These are phyloP conservation scores for Kradibia gibbosae DNA, from an alignment of 1,140 invertebrate species.

Conservation along the genomic window DNA sequence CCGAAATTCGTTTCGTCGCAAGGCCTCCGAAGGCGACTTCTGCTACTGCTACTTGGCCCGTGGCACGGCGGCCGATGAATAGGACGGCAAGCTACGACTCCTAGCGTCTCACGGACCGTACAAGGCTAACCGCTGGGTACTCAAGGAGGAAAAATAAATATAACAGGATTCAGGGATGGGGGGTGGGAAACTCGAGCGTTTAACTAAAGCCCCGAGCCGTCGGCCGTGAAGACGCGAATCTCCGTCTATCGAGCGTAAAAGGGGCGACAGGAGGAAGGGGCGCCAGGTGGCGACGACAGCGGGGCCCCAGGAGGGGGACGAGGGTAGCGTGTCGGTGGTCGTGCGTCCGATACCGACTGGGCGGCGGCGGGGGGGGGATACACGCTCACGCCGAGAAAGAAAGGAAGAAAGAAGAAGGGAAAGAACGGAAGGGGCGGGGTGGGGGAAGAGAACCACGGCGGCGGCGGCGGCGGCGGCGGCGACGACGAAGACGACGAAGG, in stretches of 20 bases:
- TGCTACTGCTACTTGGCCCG: too few species aligned
- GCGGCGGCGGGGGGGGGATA: background rate
- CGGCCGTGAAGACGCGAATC: background rate
- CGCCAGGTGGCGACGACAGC: background rate
- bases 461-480: background rate
- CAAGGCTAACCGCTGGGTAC: background rate
- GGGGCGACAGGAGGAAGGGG: background rate
- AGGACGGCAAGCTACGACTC: too few species aligned
- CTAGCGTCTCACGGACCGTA: background rate
- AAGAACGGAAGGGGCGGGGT: background rate
- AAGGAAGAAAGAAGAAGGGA: background rate
- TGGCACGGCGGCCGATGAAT: too few species aligned
- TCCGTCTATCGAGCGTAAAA: constrained; percentile 4
- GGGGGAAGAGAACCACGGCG: background rate
- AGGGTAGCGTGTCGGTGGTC: too few species aligned
- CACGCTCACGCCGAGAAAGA: too few species aligned
- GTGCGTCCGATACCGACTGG: too few species aligned
- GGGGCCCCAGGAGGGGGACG: background rate
- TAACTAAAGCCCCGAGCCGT: too few species aligned
- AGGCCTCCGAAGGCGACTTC: too few species aligned
- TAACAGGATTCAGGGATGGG: too few species aligned
- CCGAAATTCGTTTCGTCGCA: too few species aligned
- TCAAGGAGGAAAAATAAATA: background rate
- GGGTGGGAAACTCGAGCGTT: too few species aligned
- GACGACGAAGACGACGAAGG: background rate